Conservation (phyloP, 2,113 vertebrate genomes). For the Boulengeromyrus knoepffleri region DNA sequence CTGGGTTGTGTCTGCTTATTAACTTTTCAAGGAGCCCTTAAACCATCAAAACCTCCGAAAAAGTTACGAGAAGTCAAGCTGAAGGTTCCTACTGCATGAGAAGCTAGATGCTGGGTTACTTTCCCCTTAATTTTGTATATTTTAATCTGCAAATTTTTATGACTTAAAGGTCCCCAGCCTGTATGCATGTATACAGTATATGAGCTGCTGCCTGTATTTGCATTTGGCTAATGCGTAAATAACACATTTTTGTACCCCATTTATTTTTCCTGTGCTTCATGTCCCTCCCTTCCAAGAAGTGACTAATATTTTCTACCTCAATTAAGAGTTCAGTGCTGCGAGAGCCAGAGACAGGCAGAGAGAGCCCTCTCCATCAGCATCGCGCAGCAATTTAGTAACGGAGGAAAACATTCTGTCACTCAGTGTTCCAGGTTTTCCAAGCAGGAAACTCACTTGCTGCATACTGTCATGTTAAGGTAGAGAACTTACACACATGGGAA, state of each 20-base stretch:
- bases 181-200: not conserved
- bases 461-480: not conserved
- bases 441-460: not conserved
- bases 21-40: not conserved
- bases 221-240: constrained; percentile 2
- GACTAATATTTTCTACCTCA: constrained; percentile 57
- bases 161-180: not conserved
- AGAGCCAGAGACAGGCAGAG: constrained; percentile 13
- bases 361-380: constrained; percentile 26
- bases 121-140: not conserved
- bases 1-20: not conserved
- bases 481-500: not conserved
- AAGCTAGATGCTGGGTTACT: not conserved
- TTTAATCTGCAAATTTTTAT: not conserved
- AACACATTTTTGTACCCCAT: constrained; percentile 30
- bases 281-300: constrained; percentile 42
- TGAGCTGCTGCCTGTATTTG: not conserved
- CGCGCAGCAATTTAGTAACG: constrained; percentile 32
- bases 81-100: not conserved
- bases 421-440: not conserved
- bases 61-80: not conserved
- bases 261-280: constrained; percentile 43
- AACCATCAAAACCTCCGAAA: not conserved
- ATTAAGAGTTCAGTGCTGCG: constrained; percentile 30
- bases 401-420: not conserved